phyloP scores from a whole-genome alignment of 2,797 vertebrate species.

The Anolis apletophallus region DNA sequence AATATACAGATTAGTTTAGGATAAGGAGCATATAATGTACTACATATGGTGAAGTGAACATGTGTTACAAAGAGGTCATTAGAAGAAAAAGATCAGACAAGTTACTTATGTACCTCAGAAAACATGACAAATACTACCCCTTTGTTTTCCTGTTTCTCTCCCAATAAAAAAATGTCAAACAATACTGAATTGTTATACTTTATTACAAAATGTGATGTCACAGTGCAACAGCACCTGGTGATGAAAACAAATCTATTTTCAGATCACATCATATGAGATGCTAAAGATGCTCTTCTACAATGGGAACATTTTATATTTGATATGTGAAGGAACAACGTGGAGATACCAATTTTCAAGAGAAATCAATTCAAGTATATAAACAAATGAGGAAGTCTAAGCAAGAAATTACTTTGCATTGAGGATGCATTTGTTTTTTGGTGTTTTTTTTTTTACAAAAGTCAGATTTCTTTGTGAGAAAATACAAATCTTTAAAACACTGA shows the following conservation, averaged over 20 bases:
- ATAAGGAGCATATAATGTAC: background rate
- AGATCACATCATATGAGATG: constrained; percentile 61
- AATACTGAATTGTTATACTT: too few relatives aligned
- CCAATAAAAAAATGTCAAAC: constrained; percentile 18
- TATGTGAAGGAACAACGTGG: constrained; percentile 36
- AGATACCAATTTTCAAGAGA: constrained; percentile 24
- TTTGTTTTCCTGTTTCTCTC: constrained; percentile 62
- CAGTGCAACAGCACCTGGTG: constrained; percentile 61
- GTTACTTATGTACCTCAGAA: background rate
- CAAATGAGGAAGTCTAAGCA: constrained; percentile 26
- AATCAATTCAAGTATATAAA: constrained; percentile 26
- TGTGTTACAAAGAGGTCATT: constrained; percentile 14
- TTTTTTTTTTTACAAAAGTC: too few relatives aligned
- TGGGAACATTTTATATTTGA: constrained; percentile 47
- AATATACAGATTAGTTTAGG: background rate
- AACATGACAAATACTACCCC: constrained; percentile 49
- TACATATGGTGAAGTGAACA: background rate
- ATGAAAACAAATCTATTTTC: constrained; percentile 49
- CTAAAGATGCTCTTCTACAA: constrained; percentile 50
- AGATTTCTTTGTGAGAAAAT: too few relatives aligned
- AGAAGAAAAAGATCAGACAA: constrained; percentile 17
- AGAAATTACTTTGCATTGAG: background rate
- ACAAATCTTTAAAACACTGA: too few relatives aligned
- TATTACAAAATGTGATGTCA: constrained; percentile 56
- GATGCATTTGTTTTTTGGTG: too few relatives aligned